These are phyloP conservation scores for Australoheros facetus DNA, from an alignment of 2,797 vertebrate species.

Conservation along the genomic window DNA sequence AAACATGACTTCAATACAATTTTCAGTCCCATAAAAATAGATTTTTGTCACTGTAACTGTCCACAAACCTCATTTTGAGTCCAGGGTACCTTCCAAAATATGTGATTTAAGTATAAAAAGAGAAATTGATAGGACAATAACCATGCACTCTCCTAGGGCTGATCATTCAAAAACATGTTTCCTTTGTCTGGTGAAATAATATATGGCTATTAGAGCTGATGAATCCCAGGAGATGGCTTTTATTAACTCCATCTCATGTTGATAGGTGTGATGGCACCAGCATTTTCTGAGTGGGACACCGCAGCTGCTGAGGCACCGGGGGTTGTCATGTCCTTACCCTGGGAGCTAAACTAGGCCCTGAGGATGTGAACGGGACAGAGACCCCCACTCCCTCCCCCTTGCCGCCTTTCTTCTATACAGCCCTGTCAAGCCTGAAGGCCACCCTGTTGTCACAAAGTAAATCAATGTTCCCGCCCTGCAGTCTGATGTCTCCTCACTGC, in stretches of 20 bases:
- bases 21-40: not conserved
- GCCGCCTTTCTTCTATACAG: slow-evolving; percentile 35
- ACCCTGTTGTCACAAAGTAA: slow-evolving; percentile 67
- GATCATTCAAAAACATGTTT: slow-evolving; percentile 69
- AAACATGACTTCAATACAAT: not conserved
- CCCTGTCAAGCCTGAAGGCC: slow-evolving; percentile 69
- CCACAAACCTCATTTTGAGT: not conserved
- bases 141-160: slow-evolving; percentile 62
- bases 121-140: slow-evolving; percentile 52
- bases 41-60: not conserved
- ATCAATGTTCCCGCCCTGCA: slow-evolving; percentile 67
- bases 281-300: slow-evolving; percentile 42
- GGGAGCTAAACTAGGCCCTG: slow-evolving; percentile 45
- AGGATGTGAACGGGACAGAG: slow-evolving; percentile 51
- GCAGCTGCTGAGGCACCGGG: slow-evolving; percentile 62
- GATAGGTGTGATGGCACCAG: slow-evolving; percentile 68
- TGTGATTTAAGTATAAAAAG: slow-evolving; percentile 44
- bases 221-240: slow-evolving; percentile 73
- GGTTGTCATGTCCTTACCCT: slow-evolving; percentile 43
- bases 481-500: slow-evolving; percentile 54
- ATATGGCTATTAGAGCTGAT: slow-evolving; percentile 72
- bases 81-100: slow-evolving; percentile 9
- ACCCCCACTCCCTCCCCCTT: slow-evolving; percentile 1
- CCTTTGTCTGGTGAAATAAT: slow-evolving; percentile 72
- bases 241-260: slow-evolving; percentile 77